phyloP scores from a whole-genome alignment of 2,113 vertebrate species.

The Halichoeres trimaculatus region DNA sequence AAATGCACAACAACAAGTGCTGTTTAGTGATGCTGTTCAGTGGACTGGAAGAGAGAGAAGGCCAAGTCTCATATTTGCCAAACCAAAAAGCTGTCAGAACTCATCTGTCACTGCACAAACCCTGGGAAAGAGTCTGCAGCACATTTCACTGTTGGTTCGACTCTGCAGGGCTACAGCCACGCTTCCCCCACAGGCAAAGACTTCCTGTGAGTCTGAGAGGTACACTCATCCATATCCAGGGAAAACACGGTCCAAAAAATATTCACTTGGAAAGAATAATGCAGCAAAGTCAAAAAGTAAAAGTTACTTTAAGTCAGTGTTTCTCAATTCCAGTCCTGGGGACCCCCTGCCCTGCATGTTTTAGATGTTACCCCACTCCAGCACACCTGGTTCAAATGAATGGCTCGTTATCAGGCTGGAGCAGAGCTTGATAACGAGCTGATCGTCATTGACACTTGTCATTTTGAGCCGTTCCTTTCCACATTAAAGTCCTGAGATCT shows the following conservation, averaged over 20 bases:
- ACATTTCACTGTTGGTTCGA: constrained; percentile 7
- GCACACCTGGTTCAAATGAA: too few relatives aligned
- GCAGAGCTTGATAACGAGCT: too few relatives aligned
- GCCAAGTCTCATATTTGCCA: constrained; percentile 29
- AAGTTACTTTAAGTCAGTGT: too few relatives aligned
- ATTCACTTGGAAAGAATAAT: too few relatives aligned
- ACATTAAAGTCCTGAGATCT: too few relatives aligned
- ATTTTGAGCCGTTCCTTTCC: too few relatives aligned
- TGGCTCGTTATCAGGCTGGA: too few relatives aligned
- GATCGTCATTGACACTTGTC: too few relatives aligned
- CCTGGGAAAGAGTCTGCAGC: not conserved
- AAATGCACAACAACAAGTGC: constrained; percentile 57
- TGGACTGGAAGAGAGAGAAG: constrained; percentile 41
- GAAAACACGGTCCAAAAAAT: not conserved
- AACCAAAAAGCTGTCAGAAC: constrained; percentile 49
- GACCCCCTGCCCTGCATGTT: too few relatives aligned
- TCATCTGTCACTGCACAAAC: constrained; percentile 12
- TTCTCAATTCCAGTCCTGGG: too few relatives aligned
- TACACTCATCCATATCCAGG: not conserved
- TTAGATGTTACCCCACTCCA: too few relatives aligned
- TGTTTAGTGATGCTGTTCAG: constrained; percentile 50
- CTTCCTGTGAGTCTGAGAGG: not conserved
- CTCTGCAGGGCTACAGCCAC: not conserved
- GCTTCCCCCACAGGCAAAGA: not conserved
- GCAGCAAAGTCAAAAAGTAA: too few relatives aligned